Percentiles rank a stretch among this genome's conserved stretches.
phyloP scores from a whole-genome alignment of 2,888 invertebrate genomes.

The Ormia ochracea region DNA sequence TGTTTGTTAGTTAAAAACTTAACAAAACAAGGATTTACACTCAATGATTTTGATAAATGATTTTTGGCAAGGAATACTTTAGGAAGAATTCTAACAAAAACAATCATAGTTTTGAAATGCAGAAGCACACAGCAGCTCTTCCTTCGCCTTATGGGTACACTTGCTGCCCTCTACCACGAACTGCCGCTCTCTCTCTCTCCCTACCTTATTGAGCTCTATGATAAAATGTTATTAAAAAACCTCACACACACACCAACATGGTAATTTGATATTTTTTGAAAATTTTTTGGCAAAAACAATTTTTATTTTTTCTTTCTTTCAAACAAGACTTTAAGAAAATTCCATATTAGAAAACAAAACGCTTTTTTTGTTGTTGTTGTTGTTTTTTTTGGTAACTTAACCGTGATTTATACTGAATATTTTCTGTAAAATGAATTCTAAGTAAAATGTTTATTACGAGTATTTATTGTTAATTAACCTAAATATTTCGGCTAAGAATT shows the following conservation, averaged over 20 bases:
- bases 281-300: constrained; percentile 46
- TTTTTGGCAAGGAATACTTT: constrained; percentile 26
- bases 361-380: neutral
- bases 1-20: constrained; percentile 24
- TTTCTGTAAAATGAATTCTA: constrained; percentile 16
- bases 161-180: too few relatives aligned
- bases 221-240: constrained; percentile 21
- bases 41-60: constrained; percentile 38
- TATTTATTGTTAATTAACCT: constrained; percentile 59
- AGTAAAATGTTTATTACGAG: constrained; percentile 5
- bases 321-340: neutral
- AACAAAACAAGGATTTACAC: constrained; percentile 42
- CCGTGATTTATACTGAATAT: constrained; percentile 9
- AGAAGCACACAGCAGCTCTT: neutral
- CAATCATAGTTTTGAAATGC: neutral
- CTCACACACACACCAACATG: constrained; percentile 5
- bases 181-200: too few relatives aligned
- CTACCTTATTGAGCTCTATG: neutral
- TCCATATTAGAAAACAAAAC: neutral
- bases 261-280: constrained; percentile 43
- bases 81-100: neutral
- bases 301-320: constrained; percentile 12
- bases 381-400: neutral
- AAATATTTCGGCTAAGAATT: constrained; percentile 6
- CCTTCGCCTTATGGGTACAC: neutral